Conservation (phyloP, 2,113 vertebrate species). For the Mustelus asterias region DNA sequence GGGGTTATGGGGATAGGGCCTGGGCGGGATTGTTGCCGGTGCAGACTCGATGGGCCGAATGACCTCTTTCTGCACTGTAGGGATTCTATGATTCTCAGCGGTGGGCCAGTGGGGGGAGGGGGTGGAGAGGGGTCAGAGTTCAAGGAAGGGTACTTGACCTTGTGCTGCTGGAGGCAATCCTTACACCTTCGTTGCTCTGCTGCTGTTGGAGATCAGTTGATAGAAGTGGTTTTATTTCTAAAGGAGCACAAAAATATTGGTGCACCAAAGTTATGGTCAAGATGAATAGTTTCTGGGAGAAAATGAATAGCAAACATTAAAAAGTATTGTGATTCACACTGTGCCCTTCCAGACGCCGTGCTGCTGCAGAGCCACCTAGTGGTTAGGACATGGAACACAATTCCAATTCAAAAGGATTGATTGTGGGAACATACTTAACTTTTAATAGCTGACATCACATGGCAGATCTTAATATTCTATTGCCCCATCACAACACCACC, state of each 20-base stretch:
- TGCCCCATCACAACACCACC: background rate
- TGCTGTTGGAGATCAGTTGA: background rate
- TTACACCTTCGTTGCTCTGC: background rate
- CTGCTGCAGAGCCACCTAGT: constrained; percentile 25
- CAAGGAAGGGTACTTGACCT: background rate
- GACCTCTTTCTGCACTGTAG: too few species aligned
- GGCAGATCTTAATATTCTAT: background rate
- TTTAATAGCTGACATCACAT: background rate
- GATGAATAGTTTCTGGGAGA: background rate
- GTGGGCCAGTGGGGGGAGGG: background rate
- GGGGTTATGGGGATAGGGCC: too few species aligned
- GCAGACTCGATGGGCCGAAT: too few species aligned
- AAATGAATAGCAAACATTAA: background rate
- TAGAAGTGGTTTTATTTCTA: background rate
- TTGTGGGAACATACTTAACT: background rate
- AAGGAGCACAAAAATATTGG: background rate
- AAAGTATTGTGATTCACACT: background rate
- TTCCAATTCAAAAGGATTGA: background rate
- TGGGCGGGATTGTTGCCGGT: too few species aligned
- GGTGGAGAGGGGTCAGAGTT: background rate
- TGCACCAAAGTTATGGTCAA: background rate
- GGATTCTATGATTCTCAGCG: too few species aligned
- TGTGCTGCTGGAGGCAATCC: background rate
- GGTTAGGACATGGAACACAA: background rate
- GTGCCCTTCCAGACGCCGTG: background rate